Base-by-base conservation (phyloP, 2,888 invertebrate species). In the Aromia moschata region DNA sequence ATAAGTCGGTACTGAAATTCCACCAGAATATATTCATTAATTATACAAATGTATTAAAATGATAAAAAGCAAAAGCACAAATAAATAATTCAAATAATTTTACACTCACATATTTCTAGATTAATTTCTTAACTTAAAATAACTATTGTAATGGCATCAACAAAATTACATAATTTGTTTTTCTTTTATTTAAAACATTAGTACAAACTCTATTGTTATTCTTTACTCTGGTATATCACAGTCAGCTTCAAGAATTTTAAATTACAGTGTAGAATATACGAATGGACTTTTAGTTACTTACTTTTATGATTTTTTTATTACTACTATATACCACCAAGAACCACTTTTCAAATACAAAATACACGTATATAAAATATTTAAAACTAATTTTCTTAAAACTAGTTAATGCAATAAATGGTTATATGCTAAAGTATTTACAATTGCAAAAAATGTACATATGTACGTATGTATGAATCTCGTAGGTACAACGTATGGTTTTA, bases 11-110 rank as follows among this genome's bases (percentile, higher is more conserved):
- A n/a, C n/a, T n/a, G n/a, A n/a, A 33, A 7, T 33, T n/a, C 11
- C 33, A 33, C 33, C 33, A 33, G 33, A 33, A 33, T n/a, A 33
- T 11, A 10, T 33, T 11, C n/a, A 33, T 33, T 33, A 33, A 43
- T 20, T 38, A 38, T 49, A 49, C n/a, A 49, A 49, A 49, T 38
- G 33, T 49, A 49, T 49, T 49, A 49, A 38, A 49, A 49, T 49
- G 20, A 49, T 37, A 25, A 37, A 37, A 49, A 49, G 38, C 49
- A 38, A 49, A 49, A 49, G 49, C 38, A 38, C 25, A 14, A 49
- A 38, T 49, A 38, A 49, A 49, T 47, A 36, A 47, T n/a, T 45
- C 17, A 17, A 11, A 17, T 10, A 7, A 47, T 9, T 10, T 11
- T 46, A 25, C 25, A 7, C n/a, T n/a, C n/a, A 25, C 25, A 25